Evolutionary conservation across 2,797 vertebrate species (phyloP).

Genomic region (Vespertilio murinus): DNA sequence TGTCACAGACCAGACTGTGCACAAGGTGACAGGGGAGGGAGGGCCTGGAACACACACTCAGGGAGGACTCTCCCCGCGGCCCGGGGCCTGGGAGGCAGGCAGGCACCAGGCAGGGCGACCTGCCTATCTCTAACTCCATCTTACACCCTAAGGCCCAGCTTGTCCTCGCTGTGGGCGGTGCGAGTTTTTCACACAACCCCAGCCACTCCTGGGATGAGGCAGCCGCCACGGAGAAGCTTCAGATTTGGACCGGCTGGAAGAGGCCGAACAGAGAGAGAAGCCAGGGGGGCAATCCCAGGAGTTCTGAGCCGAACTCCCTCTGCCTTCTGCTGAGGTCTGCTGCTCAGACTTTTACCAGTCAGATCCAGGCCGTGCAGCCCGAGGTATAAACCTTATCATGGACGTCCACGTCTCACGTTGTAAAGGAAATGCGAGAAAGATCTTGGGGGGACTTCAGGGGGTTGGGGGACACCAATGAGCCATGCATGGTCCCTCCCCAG

Average conservation of each 20-base stretch:
- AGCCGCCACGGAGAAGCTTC: conserved; percentile 71
- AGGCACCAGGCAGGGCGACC: conserved; percentile 24
- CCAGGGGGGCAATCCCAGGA: neutral
- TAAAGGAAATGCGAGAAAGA: neutral
- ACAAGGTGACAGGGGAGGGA: conserved; percentile 97
- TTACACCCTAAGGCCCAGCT: conserved; percentile 68
- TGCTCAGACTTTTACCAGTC: neutral
- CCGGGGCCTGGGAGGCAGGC: conserved; percentile 68
- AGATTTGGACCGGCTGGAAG: neutral
- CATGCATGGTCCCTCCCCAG: neutral
- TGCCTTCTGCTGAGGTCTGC: neutral
- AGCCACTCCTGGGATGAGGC: neutral
- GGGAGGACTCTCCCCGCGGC: conserved; percentile 78
- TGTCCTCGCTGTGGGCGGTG: conserved; percentile 34
- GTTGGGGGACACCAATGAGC: neutral
- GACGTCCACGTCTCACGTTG: neutral
- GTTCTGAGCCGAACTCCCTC: neutral
- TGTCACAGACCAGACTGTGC: conserved; percentile 97
- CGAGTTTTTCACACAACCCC: conserved; percentile 68
- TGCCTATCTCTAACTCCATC: neutral
- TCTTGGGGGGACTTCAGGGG: neutral
- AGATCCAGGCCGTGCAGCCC: neutral
- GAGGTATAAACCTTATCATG: accelerated
- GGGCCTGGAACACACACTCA: conserved; percentile 82
- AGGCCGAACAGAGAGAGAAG: neutral